phyloP scores from a whole-genome alignment of 2,113 vertebrate genomes.

The Acanthochromis polyacanthus region DNA sequence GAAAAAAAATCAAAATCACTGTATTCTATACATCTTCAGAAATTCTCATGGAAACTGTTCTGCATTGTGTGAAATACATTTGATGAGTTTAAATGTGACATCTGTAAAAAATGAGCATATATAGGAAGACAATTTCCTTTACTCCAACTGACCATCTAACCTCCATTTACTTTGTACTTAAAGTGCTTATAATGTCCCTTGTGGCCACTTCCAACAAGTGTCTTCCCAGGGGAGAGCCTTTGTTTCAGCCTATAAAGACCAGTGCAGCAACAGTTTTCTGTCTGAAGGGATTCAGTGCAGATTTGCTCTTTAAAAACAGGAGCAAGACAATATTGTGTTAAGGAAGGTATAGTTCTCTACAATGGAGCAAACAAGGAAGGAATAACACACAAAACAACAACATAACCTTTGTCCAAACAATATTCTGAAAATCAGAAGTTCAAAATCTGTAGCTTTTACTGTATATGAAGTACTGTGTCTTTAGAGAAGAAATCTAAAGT shows the following conservation, averaged over 20 bases:
- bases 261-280: constrained; percentile 56
- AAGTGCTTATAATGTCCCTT: constrained; percentile 41
- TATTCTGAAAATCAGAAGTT: background rate
- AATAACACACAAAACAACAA: constrained; percentile 10
- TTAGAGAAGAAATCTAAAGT: no score
- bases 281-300: constrained; percentile 53
- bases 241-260: constrained; percentile 32
- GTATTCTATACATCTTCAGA: no score
- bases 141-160: constrained; percentile 23
- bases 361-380: background rate
- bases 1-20: no score
- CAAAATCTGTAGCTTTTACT: no score
- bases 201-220: constrained; percentile 29
- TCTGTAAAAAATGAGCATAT: background rate
- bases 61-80: background rate
- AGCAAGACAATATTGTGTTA: constrained; percentile 48
- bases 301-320: constrained; percentile 63
- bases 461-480: no score
- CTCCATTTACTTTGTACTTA: constrained; percentile 37
- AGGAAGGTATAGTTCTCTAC: constrained; percentile 15
- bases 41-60: no score
- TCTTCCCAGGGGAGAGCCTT: constrained; percentile 24
- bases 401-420: constrained; percentile 10
- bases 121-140: constrained; percentile 20
- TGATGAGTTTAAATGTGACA: background rate